Evolutionary conservation across 23 tunicate species (phyloP).

Genomic region (Aplidium turbinatum): DNA sequence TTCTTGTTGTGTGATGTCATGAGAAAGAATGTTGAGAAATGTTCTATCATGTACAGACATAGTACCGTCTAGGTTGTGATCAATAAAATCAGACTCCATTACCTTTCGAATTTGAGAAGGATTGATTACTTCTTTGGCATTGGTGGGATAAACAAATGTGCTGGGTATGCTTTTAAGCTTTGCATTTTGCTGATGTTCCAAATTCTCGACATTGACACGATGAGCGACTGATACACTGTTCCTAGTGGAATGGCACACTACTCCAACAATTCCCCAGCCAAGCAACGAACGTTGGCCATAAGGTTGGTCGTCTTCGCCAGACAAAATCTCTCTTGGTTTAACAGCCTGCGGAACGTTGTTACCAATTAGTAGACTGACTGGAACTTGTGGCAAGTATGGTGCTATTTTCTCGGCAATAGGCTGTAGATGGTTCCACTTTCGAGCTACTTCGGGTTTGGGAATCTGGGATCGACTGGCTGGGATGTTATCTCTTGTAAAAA

Average conservation of each 20-base stretch:
- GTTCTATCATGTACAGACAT: conserved; percentile 8
- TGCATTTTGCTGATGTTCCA: neutral
- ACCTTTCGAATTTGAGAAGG: neutral
- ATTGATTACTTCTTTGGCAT: conserved; percentile 2
- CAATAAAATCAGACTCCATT: conserved; percentile 7
- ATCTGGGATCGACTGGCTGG: conserved; percentile 24
- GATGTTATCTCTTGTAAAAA: conserved; percentile 11
- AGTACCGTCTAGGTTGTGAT: neutral
- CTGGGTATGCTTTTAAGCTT: no score
- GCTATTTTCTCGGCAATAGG: conserved; percentile 6
- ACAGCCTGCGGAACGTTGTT: conserved; percentile 21
- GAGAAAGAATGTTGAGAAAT: neutral
- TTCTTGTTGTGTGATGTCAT: neutral
- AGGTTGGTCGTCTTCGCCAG: conserved; percentile 28
- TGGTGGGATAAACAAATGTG: neutral
- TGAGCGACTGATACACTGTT: neutral
- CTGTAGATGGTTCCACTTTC: conserved; percentile 24
- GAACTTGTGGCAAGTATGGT: neutral
- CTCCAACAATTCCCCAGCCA: conserved; percentile 34
- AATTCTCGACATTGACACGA: neutral
- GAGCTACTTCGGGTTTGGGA: conserved; percentile 19
- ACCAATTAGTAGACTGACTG: conserved; percentile 10
- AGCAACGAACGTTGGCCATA: conserved; percentile 17
- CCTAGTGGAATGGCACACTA: neutral
- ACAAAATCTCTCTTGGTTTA: conserved; percentile 3